Conservation (phyloP, 2,888 invertebrate genomes). For the Neoitamus cyanurus region DNA sequence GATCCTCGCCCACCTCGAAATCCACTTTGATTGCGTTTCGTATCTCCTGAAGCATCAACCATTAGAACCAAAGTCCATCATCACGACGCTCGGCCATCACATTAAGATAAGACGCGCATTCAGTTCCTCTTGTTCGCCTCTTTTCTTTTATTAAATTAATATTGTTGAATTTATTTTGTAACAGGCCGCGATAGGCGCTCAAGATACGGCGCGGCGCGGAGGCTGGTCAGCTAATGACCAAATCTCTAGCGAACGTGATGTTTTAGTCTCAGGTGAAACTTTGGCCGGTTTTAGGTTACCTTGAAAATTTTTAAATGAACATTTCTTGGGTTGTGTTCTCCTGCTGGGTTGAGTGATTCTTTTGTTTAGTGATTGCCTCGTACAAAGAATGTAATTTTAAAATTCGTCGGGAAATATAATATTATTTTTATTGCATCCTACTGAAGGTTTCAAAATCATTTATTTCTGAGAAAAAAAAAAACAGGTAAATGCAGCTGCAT, state of each 20-base stretch:
- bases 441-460: neutral
- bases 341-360: conserved; percentile 42
- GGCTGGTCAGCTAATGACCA: neutral
- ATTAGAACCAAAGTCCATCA: conserved; percentile 51
- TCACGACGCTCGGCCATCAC: conserved; percentile 51
- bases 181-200: conserved; percentile 1
- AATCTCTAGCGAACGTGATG: conserved; percentile 5
- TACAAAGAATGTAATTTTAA: neutral
- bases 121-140: neutral
- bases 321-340: conserved; percentile 1
- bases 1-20: conserved; percentile 14
- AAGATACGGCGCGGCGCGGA: neutral
- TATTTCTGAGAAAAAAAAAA: too few species aligned
- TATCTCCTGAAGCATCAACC: conserved; percentile 45
- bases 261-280: conserved; percentile 38
- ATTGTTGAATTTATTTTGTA: conserved; percentile 36
- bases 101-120: conserved; percentile 49
- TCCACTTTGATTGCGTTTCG: conserved; percentile 12
- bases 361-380: conserved; percentile 26
- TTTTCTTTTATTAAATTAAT: conserved; percentile 43
- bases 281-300: conserved; percentile 48
- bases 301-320: conserved; percentile 17
- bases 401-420: conserved; percentile 14
- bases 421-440: neutral
- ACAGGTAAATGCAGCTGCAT: too few species aligned